Evolutionary conservation across 2,888 invertebrate genomes (phyloP).

Genomic region (Serripes groenlandicus): DNA sequence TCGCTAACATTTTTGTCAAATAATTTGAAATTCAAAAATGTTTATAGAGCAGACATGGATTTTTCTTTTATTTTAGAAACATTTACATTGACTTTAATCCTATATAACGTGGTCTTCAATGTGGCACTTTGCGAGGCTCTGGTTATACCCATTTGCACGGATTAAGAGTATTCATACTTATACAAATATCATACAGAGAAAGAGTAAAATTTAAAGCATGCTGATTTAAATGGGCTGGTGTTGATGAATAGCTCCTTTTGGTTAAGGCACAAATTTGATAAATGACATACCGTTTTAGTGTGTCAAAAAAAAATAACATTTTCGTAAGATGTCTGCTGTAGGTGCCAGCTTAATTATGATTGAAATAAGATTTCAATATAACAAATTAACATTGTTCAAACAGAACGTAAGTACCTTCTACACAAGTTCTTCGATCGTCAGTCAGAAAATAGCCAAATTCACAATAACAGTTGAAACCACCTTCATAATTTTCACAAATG

Average conservation of each 20-base stretch:
- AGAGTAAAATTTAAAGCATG: not conserved
- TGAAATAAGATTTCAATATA: not conserved
- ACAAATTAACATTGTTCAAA: not conserved
- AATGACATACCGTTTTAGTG: not conserved
- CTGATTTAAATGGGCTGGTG: not conserved
- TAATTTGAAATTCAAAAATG: not conserved
- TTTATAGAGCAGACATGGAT: too few relatives aligned
- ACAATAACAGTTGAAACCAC: constrained; percentile 51
- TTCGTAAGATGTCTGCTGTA: not conserved
- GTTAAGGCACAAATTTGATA: too few relatives aligned
- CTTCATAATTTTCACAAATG: constrained; percentile 36
- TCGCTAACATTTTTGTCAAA: not conserved
- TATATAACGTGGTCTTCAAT: too few relatives aligned
- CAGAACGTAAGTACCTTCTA: constrained; percentile 22
- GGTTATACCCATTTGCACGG: too few relatives aligned
- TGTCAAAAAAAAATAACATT: not conserved
- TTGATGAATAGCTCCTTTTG: not conserved
- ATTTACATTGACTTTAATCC: not conserved
- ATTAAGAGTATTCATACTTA: not conserved
- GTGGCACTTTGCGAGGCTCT: too few relatives aligned
- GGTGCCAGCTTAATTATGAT: not conserved
- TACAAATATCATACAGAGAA: not conserved
- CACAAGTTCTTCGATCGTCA: constrained; percentile 46
- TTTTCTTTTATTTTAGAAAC: not conserved
- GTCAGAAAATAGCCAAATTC: constrained; percentile 45